Evolutionary conservation across 1,140 invertebrate species (phyloP).

Genomic region (Cyclargus thomasi): DNA sequence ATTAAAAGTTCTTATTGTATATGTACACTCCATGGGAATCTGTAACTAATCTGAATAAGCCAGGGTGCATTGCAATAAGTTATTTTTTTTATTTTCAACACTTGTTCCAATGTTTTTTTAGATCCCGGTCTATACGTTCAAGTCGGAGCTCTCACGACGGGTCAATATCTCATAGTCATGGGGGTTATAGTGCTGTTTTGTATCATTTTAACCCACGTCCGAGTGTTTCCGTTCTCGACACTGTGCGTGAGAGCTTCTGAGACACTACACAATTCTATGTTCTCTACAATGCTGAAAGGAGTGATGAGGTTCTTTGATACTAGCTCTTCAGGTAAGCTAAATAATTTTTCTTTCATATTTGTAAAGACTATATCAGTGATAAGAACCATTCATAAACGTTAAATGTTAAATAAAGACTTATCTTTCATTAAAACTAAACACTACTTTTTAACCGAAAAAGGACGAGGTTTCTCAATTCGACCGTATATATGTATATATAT

Average conservation of each 20-base stretch:
- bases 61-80: too few relatives aligned
- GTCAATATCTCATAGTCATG: constrained; percentile 57
- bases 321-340: constrained; percentile 81
- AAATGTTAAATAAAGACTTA: background rate
- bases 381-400: background rate
- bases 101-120: too few relatives aligned
- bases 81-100: background rate
- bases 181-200: constrained; percentile 36
- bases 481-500: too few relatives aligned
- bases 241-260: constrained; percentile 77
- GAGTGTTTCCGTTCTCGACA: constrained; percentile 76
- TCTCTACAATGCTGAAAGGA: constrained; percentile 79
- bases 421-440: background rate
- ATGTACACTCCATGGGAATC: too few relatives aligned
- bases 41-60: too few relatives aligned
- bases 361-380: background rate
- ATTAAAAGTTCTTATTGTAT: too few relatives aligned
- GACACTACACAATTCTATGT: constrained; percentile 79
- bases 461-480: too few relatives aligned
- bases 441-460: too few relatives aligned
- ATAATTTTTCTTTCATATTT: background rate
- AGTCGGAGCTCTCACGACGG: constrained; percentile 56
- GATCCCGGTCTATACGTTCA: constrained; percentile 51
- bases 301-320: constrained; percentile 90
- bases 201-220: constrained; percentile 46